Percentiles rank a stretch among this genome's conserved stretches.
These are phyloP conservation scores for Periplaneta americana DNA, from an alignment of 1,140 invertebrate genomes.

Conservation along the genomic window DNA sequence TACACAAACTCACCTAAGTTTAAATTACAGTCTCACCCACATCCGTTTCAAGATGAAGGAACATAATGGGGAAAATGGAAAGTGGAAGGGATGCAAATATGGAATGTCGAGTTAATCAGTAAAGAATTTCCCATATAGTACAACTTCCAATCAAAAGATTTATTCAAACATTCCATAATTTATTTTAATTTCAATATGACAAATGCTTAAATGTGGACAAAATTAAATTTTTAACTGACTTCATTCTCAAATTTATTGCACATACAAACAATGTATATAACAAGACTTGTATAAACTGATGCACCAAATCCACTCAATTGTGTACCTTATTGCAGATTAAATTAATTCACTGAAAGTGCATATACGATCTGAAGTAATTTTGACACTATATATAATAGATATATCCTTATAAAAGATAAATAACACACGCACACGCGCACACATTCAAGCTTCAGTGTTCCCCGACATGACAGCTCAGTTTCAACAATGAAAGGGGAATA, in stretches of 20 bases:
- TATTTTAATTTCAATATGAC: no score
- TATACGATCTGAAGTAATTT: background rate
- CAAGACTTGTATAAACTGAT: background rate
- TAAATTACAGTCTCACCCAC: no score
- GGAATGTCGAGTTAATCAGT: no score
- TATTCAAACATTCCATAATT: no score
- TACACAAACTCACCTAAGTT: no score
- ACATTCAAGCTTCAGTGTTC: background rate
- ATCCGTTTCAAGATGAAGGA: no score
- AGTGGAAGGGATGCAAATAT: no score
- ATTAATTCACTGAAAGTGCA: background rate
- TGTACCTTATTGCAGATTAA: background rate
- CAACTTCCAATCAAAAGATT: no score
- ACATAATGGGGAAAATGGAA: no score
- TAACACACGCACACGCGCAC: background rate
- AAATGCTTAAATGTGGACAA: background rate
- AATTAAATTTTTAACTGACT: background rate
- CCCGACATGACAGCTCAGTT: background rate
- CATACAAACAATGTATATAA: background rate
- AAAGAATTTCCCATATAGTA: no score
- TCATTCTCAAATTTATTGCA: background rate
- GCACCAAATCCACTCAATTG: background rate
- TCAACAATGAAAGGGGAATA: background rate
- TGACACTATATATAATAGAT: background rate
- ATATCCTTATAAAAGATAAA: background rate